phyloP scores from a whole-genome alignment of 2,888 invertebrate genomes.

The Dione juno region DNA sequence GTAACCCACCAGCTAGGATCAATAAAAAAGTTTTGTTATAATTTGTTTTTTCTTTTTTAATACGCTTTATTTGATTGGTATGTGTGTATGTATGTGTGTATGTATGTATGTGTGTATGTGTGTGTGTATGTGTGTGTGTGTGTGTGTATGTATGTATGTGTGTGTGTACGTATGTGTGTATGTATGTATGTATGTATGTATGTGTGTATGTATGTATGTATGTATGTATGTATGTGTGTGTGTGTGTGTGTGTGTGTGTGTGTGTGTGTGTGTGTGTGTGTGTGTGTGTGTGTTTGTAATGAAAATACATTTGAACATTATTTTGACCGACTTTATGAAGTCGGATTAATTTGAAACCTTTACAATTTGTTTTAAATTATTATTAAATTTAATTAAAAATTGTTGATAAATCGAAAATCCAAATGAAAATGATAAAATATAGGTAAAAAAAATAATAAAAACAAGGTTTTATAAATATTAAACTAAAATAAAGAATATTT shows the following conservation, averaged over 20 bases:
- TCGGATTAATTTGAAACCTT: no score
- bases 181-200: neutral
- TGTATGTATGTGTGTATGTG: neutral
- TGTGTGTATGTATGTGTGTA: neutral
- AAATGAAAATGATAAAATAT: no score
- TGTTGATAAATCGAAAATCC: no score
- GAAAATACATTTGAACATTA: no score
- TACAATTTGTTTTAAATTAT: no score
- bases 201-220: neutral
- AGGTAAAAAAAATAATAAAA: no score
- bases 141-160: neutral
- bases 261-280: neutral
- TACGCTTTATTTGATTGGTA: neutral
- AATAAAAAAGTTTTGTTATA: constrained; percentile 56
- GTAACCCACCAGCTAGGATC: constrained; percentile 54
- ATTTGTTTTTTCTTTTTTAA: neutral
- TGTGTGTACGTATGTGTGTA: neutral
- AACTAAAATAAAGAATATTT: no score
- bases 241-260: neutral
- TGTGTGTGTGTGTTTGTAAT: neutral
- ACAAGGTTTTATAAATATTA: no score
- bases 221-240: neutral
- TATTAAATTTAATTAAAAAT: no score
- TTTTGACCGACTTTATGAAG: no score
- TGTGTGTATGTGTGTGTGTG: neutral